These are phyloP conservation scores for Oenanthe oenanthe DNA, from an alignment of 2,113 vertebrate genomes.

Conservation along the genomic window DNA sequence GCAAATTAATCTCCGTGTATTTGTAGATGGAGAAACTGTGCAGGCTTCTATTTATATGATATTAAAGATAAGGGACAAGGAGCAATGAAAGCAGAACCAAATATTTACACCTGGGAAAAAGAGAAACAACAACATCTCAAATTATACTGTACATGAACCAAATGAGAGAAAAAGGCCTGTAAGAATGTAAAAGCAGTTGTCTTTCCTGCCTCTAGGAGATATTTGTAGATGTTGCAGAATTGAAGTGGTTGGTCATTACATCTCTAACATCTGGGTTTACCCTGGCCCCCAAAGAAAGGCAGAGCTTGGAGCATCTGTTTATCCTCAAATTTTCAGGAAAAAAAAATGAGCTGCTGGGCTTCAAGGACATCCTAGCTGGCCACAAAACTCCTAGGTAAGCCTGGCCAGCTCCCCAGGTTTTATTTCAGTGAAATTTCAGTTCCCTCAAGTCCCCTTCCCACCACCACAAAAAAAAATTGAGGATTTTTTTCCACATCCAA, in stretches of 20 bases:
- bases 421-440: neutral
- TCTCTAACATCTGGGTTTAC: neutral
- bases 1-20: constrained; percentile 63
- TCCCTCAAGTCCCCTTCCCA: neutral
- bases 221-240: neutral
- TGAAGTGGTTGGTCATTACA: neutral
- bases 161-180: neutral
- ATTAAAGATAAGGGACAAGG: constrained; percentile 34
- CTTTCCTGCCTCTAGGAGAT: neutral
- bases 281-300: neutral
- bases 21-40: constrained; percentile 24
- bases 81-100: constrained; percentile 34
- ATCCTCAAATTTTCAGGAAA: neutral
- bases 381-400: neutral
- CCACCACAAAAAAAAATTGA: neutral
- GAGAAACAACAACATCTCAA: constrained; percentile 20
- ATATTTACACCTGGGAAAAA: constrained; percentile 47
- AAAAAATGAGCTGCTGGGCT: neutral
- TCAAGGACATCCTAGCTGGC: neutral
- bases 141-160: neutral
- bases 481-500: neutral
- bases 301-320: neutral
- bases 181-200: neutral
- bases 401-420: neutral
- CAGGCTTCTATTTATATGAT: constrained; percentile 53